Conservation (phyloP, 2,113 vertebrate genomes). For the Pseudolaguvia tuberculata region DNA sequence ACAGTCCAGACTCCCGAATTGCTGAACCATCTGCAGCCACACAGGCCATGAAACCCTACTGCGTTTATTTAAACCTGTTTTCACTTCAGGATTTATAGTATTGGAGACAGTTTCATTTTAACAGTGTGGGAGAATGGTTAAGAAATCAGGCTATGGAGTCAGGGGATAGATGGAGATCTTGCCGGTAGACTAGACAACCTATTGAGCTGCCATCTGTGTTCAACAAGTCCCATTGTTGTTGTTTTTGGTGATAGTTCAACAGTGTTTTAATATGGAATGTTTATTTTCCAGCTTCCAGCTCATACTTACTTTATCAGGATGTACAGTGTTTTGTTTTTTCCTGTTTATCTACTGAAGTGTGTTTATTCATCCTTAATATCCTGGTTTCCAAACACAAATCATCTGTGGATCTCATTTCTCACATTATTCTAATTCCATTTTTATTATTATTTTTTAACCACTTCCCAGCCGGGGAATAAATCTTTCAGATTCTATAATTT, state of each 20-base stretch:
- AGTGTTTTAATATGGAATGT: no score
- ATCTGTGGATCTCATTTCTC: not conserved
- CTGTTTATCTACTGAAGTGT: slow-evolving; percentile 9
- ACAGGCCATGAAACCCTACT: slow-evolving; percentile 1
- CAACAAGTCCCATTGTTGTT: not conserved
- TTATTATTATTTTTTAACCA: no score
- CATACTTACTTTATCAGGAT: slow-evolving; percentile 9
- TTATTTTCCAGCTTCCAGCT: not conserved
- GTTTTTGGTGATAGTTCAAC: not conserved
- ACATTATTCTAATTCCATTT: not conserved
- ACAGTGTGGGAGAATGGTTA: not conserved
- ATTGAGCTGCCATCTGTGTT: slow-evolving; percentile 32
- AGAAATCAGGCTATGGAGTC: slow-evolving; percentile 24
- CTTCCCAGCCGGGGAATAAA: not conserved
- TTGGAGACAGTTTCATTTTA: slow-evolving; percentile 11
- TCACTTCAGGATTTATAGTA: not conserved
- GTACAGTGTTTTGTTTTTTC: slow-evolving; percentile 1
- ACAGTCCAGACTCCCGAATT: not conserved
- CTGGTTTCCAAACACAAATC: not conserved
- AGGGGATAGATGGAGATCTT: slow-evolving; percentile 14
- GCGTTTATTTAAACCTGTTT: not conserved
- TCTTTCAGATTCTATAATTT: not conserved
- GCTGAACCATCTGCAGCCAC: slow-evolving; percentile 13
- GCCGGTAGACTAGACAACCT: slow-evolving; percentile 2
- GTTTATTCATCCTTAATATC: slow-evolving; percentile 7